A percentile compares a stretch with the other conserved stretches of the same genome.
phyloP scores from a whole-genome alignment of 2,797 vertebrate species.

The Emys orbicularis region DNA sequence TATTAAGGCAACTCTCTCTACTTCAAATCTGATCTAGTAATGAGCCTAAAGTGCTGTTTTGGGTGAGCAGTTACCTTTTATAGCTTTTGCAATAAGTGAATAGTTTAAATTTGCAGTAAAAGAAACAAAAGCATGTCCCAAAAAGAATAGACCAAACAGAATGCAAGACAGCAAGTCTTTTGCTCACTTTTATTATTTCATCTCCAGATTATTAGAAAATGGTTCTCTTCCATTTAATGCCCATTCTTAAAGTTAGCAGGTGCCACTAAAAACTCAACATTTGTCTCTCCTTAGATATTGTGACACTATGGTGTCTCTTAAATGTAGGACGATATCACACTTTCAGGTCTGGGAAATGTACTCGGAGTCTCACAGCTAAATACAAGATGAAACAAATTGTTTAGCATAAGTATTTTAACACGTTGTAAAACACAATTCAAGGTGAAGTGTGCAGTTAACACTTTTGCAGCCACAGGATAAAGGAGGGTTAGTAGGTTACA shows the following conservation, averaged over 20 bases:
- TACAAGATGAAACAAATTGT: too few species aligned
- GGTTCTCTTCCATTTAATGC: not conserved
- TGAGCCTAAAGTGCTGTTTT: not conserved
- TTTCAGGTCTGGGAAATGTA: not conserved
- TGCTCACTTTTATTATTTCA: not conserved
- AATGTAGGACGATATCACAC: not conserved
- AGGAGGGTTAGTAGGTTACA: too few species aligned
- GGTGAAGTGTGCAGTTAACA: too few species aligned
- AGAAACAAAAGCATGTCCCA: fast-evolving
- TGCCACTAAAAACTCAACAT: not conserved
- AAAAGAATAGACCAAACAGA: not conserved
- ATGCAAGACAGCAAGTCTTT: not conserved
- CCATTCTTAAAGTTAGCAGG: not conserved
- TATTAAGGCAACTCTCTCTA: not conserved
- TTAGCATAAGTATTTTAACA: too few species aligned
- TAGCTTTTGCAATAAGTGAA: not conserved
- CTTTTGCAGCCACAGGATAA: too few species aligned
- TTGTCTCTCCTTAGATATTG: not conserved
- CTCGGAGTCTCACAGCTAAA: too few species aligned
- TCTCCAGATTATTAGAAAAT: fast-evolving
- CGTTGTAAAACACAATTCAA: too few species aligned
- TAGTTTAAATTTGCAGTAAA: not conserved
- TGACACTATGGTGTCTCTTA: not conserved
- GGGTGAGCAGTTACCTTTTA: not conserved
- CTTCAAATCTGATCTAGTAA: fast-evolving